A percentile compares a stretch with the other conserved stretches of the same genome.
Evolutionary conservation across 2,797 vertebrate species (phyloP).

Genomic region (Lycodopsis pacificus): DNA sequence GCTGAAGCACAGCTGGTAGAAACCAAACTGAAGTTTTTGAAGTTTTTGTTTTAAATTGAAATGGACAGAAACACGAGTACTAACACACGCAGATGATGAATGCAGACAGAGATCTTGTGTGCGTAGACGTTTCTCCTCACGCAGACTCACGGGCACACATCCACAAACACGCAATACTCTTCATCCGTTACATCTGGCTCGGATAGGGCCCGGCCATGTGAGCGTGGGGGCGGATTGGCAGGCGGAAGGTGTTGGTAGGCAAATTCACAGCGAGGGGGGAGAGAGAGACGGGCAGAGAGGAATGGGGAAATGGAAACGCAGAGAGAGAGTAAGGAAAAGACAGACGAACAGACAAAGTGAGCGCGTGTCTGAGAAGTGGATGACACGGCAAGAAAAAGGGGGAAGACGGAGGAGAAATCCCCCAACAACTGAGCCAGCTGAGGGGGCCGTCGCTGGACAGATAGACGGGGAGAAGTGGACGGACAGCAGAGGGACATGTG

Average conservation of each 20-base stretch:
- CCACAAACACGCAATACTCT: conserved; percentile 39
- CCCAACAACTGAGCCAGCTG: conserved; percentile 64
- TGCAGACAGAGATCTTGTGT: conserved; percentile 45
- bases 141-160: conserved; percentile 15
- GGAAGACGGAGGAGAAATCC: conserved; percentile 65
- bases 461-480: conserved; percentile 28
- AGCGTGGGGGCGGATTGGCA: conserved; percentile 72
- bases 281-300: conserved; percentile 13
- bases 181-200: conserved; percentile 68
- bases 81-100: conserved; percentile 43
- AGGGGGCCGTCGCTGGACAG: conserved; percentile 59
- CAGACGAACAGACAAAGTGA: conserved; percentile 28
- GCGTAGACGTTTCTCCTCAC: conserved; percentile 16
- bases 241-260: conserved; percentile 67
- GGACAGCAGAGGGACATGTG: conserved; percentile 78
- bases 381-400: conserved; percentile 64
- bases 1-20: conserved; percentile 19
- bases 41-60: conserved; percentile 14
- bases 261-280: conserved; percentile 49
- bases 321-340: conserved; percentile 19
- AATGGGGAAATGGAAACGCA: conserved; percentile 20
- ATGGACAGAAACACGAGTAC: conserved; percentile 45
- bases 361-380: conserved; percentile 51
- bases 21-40: conserved; percentile 10
- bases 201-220: conserved; percentile 57